Evolutionary conservation across 2,113 vertebrate genomes (phyloP), one percentile per base, ranked within the genome.

Genomic region (Noctilio leporinus): DNA sequence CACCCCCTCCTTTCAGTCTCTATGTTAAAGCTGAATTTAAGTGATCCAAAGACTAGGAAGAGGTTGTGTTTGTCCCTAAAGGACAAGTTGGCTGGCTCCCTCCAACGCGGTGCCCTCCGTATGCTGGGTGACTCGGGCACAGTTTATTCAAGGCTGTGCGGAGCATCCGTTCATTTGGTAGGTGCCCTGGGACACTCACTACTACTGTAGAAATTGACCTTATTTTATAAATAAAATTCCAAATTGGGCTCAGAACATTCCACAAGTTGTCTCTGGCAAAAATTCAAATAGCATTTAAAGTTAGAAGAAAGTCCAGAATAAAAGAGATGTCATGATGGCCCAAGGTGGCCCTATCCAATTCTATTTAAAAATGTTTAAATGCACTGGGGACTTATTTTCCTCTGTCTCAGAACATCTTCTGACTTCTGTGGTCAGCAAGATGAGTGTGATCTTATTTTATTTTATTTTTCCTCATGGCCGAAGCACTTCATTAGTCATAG

Each of bases 191-290:
- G 86, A 95, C 86, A 69, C 59, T 40, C 76, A 45, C 57, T 33
- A 40, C 7, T 30, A 12, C 62, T 76, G 47, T 83, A 94, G 57
- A 91, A 87, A 84, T 53, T 10, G 33, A 26, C 24, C 45, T 49
- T 8, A 11, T 73, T 95, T 82, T 96, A 96, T 93, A 96, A 96
- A 97, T 97, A 96, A 96, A 62, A 95, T 82, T 88, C 91, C 91
- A 88, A 91, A 86, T 40, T 86, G 67, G 77, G 82, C 85, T 95
- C 73, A 59, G 93, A 86, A 89, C 88, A 86, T 86, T 95, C 75
- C 92, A 89, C 82, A 64, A 82, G 77, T 86, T 91, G 88, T 88
- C 72, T 86, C 81, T 94, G 94, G 95, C 84, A 92, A 92, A 92
- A 87, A 78, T 59, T 94, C 90, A 96, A 96, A 53, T 75, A 47